A percentile compares a stretch with the other conserved stretches of the same genome.
Conservation (phyloP, 53 echinoderm and acorn worm genomes). For the Zoroaster sp. region DNA sequence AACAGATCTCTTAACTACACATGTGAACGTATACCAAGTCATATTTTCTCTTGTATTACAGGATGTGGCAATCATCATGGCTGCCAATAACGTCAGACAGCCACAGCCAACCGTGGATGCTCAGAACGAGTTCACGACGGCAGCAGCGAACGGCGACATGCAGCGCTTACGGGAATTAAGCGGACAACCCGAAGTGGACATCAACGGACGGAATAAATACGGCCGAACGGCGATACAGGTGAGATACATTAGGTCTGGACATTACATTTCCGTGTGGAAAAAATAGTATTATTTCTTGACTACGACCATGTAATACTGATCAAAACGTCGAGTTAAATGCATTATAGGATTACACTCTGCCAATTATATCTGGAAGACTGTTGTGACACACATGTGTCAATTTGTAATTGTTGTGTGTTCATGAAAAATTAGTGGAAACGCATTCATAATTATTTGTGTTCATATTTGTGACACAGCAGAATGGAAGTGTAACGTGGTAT, state of each 20-base stretch:
- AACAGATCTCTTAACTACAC: background rate
- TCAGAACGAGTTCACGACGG: slow-evolving; percentile 29
- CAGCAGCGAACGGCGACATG: slow-evolving; percentile 36
- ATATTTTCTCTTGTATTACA: background rate
- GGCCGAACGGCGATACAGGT: slow-evolving; percentile 64
- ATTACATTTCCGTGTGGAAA: background rate
- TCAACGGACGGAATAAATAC: slow-evolving; percentile 40
- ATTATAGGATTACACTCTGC: too few species aligned
- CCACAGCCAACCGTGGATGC: background rate
- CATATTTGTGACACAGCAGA: too few species aligned
- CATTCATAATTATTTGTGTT: too few species aligned
- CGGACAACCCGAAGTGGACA: background rate
- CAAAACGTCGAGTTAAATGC: too few species aligned
- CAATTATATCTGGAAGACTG: too few species aligned
- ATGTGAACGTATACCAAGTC: background rate
- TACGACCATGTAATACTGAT: too few species aligned
- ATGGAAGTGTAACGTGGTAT: background rate
- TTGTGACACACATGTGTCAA: too few species aligned
- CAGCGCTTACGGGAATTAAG: background rate
- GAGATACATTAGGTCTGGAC: background rate
- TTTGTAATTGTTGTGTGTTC: too few species aligned
- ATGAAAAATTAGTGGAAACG: too few species aligned
- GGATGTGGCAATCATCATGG: slow-evolving; percentile 7
- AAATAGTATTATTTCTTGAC: too few species aligned
- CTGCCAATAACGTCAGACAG: background rate